Base-by-base conservation (phyloP, 2,113 vertebrate species). In the Plecturocebus donacophilus region DNA sequence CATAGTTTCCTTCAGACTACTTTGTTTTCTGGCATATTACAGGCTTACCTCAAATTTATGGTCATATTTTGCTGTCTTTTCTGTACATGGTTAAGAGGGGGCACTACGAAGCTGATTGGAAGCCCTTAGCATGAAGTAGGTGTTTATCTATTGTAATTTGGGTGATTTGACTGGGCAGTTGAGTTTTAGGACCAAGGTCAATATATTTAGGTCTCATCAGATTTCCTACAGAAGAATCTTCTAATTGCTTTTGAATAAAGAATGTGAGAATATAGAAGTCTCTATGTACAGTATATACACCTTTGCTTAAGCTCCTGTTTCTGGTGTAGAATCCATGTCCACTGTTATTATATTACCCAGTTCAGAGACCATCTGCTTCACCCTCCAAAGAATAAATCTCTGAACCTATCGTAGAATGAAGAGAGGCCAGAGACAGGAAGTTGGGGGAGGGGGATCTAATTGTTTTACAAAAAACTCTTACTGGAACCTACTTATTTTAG, bases 151-250 rank as follows among this genome's bases (percentile, higher is more conserved):
- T 76, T 93, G 16, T 85, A 93, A 86, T 11, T 86, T 96, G 71
- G 52, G 8, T 80, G 38, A 47, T 95, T 96, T 92, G 38, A 21
- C 64, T 90, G 47, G 25, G 45, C 35, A 32, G 6, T 76, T 95
- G 82, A 77, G 40, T 89, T 93, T 95, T 88, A 75, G 68, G 83
- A 93, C 47, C 70, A 96, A 83, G 17, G 21, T 91, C 42, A 86
- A 0, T 92, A 58, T 52, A n/a, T 94, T 89, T 83, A 68, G 32
- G 30, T 52, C 79, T 61, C 19, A 75, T 93, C 10, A 61, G 30
- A 91, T 93, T 93, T 86, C 32, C n/a, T 95, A 42, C 11, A 56
- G 82, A 90, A 92, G 32, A 84, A 61, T 96, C 38, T 94, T 92
- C 66, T 16, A 52, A 9, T 95, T 95, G 83, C 12, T 91, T 96